phyloP scores from a whole-genome alignment of 2,888 invertebrate genomes.

The Cephus runcator region DNA sequence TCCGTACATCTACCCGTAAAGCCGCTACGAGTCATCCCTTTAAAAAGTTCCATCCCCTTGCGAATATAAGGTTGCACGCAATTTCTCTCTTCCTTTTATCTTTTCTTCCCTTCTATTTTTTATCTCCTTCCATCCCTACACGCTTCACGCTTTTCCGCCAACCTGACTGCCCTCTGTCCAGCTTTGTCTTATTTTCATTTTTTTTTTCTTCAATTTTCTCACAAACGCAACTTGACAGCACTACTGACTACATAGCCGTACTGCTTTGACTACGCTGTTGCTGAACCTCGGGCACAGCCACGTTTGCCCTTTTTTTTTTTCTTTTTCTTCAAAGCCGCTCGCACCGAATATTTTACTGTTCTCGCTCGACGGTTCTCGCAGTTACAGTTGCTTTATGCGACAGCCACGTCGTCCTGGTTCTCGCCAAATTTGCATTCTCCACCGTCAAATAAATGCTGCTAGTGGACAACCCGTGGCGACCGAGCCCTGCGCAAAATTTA shows the following conservation, averaged over 20 bases:
- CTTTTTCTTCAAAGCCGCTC: not conserved
- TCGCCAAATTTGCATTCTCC: not conserved
- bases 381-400: conserved; percentile 30
- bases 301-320: not conserved
- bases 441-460: conserved; percentile 13
- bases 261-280: not conserved
- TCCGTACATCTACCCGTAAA: not conserved
- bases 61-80: not conserved
- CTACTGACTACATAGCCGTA: not conserved
- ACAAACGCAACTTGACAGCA: not conserved
- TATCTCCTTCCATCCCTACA: not conserved
- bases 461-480: too few species aligned
- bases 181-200: conserved; percentile 9
- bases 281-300: not conserved
- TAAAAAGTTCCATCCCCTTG: not conserved
- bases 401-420: conserved; percentile 8
- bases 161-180: not conserved
- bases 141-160: conserved; percentile 1
- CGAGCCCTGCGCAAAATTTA: too few species aligned
- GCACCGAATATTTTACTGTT: conserved; percentile 17
- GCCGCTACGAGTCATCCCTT: not conserved
- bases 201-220: conserved; percentile 30
- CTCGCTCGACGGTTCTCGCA: conserved; percentile 12
- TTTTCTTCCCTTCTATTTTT: not conserved
- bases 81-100: not conserved